Base-by-base conservation (phyloP, 2,797 vertebrate species). In the Lepidocolaptes lacrymiger region DNA sequence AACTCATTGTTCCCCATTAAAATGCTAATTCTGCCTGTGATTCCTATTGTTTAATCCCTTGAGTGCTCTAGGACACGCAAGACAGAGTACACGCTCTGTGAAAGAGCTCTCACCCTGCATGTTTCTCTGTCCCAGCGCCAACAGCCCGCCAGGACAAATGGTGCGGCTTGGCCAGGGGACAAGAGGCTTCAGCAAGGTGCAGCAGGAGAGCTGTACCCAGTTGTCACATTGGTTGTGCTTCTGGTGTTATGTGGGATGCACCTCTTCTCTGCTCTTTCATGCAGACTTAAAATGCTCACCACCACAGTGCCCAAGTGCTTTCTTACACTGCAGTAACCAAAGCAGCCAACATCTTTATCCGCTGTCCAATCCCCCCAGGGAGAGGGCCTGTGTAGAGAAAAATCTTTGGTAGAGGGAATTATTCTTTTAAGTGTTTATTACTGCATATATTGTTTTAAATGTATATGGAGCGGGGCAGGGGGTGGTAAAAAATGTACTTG, bases 1-100 rank as follows among this genome's bases (percentile, higher is more conserved):
- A 93, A 90, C 90, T 95, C 89, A 80, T 93, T 95, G 93, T 97
- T 97, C 93, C 61, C 92, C 79, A 97, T 97, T 97, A 95, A 96
- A 97, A 97, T 97, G 93, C 90, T 97, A 97, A 97, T 95, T 89
- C 95, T 89, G 80, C 83, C 55, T 30, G 39, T 72, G 69, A 94
- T 97, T 96, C 90, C 96, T 91, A 84, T 72, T 95, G 93, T 96
- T 97, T 95, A 95, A 95, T 97, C 89, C 88, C 93, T 48, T 59
- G 80, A 92, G 97, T 97, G 84, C 67, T 91, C 95, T 97, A 72
- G 85, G 96, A 94, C 94, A 93, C 30, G 77, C 66, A 96, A 96
- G 91, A 93, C 23, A 85, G 88, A 96, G 78, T 69, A 88, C 44
- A 49, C 77, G 18, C 73, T 81, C 85, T 93, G 95, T 87, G 83